Evolutionary conservation across 2,888 invertebrate species (phyloP).

Genomic region (Urechis unicinctus): DNA sequence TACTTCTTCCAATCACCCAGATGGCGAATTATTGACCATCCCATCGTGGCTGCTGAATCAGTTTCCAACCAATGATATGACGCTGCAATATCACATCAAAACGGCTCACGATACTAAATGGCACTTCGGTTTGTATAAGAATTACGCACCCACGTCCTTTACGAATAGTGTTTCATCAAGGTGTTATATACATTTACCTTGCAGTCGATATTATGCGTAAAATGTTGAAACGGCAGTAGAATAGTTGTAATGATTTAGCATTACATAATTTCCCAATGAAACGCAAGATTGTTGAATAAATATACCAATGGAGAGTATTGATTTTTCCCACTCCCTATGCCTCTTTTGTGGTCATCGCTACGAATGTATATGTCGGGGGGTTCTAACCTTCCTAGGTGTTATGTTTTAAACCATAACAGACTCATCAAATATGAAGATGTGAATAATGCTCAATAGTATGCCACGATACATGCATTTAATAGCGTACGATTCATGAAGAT

Average conservation of each 20-base stretch:
- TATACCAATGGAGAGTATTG: not conserved
- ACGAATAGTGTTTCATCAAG: too few relatives aligned
- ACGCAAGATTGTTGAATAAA: not conserved
- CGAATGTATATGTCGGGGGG: too few relatives aligned
- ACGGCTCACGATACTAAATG: too few relatives aligned
- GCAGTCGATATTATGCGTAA: constrained; percentile 10
- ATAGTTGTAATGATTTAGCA: too few relatives aligned
- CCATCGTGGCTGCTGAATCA: constrained; percentile 5
- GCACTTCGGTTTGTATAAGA: too few relatives aligned
- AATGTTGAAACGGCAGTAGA: constrained; percentile 9
- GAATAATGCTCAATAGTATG: too few relatives aligned
- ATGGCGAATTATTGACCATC: constrained; percentile 9
- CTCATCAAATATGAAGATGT: too few relatives aligned
- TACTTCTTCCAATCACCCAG: constrained; percentile 7
- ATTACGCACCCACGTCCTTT: not conserved
- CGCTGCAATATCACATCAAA: constrained; percentile 3
- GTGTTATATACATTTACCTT: constrained; percentile 5
- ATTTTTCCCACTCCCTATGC: constrained; percentile 13
- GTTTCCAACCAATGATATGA: constrained; percentile 6
- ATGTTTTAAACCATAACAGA: too few relatives aligned
- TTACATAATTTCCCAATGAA: not conserved
- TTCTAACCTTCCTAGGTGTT: too few relatives aligned
- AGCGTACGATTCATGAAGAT: too few relatives aligned
- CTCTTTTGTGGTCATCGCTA: constrained; percentile 16
- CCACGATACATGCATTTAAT: too few relatives aligned